Conservation (phyloP, 2,113 vertebrate genomes). For the Noturus placidus region DNA sequence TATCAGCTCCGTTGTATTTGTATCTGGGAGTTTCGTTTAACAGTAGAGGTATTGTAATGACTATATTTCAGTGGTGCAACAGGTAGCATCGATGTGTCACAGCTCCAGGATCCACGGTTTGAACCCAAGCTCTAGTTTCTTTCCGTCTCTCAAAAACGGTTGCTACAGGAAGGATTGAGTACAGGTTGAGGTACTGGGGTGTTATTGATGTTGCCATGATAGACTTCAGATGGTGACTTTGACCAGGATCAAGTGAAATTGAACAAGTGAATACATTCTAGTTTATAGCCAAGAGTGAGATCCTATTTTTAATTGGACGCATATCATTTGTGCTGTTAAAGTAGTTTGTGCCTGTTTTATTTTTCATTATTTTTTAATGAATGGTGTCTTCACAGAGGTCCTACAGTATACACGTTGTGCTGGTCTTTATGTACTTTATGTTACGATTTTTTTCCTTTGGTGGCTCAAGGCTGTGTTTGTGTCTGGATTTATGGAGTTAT, state of each 20-base stretch:
- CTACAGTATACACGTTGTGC: no score
- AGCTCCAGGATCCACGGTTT: background rate
- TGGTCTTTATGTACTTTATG: no score
- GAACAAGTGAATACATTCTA: background rate
- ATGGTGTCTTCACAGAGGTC: no score
- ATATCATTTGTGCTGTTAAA: background rate
- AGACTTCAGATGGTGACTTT: background rate
- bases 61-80: background rate
- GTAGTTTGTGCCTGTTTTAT: background rate
- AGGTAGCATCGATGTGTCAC: background rate
- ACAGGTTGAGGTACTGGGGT: background rate
- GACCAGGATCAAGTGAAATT: background rate
- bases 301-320: background rate
- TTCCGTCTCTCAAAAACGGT: background rate
- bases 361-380: no score
- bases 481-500: no score
- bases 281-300: background rate
- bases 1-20: background rate
- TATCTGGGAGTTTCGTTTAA: background rate
- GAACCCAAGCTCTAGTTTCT: background rate
- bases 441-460: no score
- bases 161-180: background rate
- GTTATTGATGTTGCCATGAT: background rate
- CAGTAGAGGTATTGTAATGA: background rate
- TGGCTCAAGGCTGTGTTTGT: no score